Evolutionary conservation across 2,797 vertebrate species (phyloP).

Genomic region (Etheostoma perlongum): DNA sequence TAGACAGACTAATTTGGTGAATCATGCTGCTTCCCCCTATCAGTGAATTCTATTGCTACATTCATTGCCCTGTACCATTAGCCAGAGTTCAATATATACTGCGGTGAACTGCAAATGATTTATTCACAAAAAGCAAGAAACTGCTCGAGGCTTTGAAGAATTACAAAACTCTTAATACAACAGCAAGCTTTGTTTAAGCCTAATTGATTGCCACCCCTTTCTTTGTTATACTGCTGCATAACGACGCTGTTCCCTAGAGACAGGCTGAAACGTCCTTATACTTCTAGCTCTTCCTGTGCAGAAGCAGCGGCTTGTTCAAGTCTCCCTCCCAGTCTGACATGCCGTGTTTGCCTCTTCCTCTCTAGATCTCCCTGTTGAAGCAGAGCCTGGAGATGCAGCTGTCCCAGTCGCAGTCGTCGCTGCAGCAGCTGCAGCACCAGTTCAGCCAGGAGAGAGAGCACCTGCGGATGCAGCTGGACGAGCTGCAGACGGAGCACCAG

Average conservation of each 20-base stretch:
- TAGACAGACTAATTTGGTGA: constrained; percentile 38
- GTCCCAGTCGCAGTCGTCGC: constrained; percentile 95
- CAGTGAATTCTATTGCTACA: not conserved
- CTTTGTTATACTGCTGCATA: constrained; percentile 15
- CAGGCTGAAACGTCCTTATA: not conserved
- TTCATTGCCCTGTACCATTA: not conserved
- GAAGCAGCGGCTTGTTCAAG: not conserved
- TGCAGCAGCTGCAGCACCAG: constrained; percentile 97
- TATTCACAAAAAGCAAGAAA: constrained; percentile 18
- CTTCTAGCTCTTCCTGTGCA: not conserved
- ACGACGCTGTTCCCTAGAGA: constrained; percentile 27
- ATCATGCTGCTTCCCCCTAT: constrained; percentile 12
- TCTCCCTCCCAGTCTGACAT: not conserved
- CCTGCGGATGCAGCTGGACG: constrained; percentile 94
- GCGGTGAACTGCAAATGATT: constrained; percentile 14
- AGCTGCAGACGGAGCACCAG: constrained; percentile 94
- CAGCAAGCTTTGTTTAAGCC: constrained; percentile 37
- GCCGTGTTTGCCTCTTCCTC: not conserved
- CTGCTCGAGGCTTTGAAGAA: constrained; percentile 24
- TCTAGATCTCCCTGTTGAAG: constrained; percentile 95
- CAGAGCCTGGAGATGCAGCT: constrained; percentile 98
- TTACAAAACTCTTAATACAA: constrained; percentile 6
- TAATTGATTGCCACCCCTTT: constrained; percentile 33
- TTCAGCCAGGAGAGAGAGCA: constrained; percentile 96
- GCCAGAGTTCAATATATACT: constrained; percentile 9